Percentiles rank a stretch among this genome's conserved stretches.
These are phyloP conservation scores for Gadopsis bispinosus DNA, from an alignment of 2,797 vertebrate species.

Conservation along the genomic window DNA sequence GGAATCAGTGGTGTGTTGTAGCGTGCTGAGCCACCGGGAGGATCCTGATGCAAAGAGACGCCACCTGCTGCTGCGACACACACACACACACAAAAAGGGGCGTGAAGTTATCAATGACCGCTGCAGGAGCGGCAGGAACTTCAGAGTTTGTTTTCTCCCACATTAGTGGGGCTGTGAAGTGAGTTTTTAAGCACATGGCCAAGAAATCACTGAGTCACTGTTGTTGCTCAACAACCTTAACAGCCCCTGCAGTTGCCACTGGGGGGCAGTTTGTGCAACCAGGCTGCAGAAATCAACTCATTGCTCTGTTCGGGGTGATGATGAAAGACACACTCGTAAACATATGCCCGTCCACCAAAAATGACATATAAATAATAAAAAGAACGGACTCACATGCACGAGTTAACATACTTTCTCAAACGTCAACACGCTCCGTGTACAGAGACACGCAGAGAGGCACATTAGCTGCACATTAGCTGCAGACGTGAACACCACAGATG, in stretches of 20 bases:
- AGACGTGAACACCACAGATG: slow-evolving; percentile 50
- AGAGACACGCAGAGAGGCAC: slow-evolving; percentile 22
- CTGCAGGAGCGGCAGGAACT: slow-evolving; percentile 1
- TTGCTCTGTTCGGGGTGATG: not conserved
- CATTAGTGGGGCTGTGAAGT: slow-evolving; percentile 27
- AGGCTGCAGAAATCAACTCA: slow-evolving; percentile 1
- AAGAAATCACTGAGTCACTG: slow-evolving; percentile 52
- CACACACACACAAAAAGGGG: slow-evolving; percentile 26
- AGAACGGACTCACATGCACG: not conserved
- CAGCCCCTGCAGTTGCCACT: slow-evolving; percentile 16
- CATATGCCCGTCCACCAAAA: slow-evolving; percentile 3
- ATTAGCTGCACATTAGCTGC: slow-evolving; percentile 15
- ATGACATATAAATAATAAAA: not conserved
- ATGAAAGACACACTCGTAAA: slow-evolving; percentile 16
- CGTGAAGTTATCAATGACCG: slow-evolving; percentile 33
- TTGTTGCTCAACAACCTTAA: slow-evolving; percentile 30
- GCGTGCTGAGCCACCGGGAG: slow-evolving; percentile 37
- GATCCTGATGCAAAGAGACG: slow-evolving; percentile 62
- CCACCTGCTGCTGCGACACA: slow-evolving; percentile 46
- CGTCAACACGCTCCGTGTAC: not conserved
- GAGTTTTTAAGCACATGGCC: slow-evolving; percentile 19
- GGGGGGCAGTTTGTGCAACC: slow-evolving; percentile 12
- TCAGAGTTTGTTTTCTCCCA: slow-evolving; percentile 27
- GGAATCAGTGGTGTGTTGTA: slow-evolving; percentile 52
- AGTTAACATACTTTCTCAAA: not conserved